Evolutionary conservation across 2,797 vertebrate species (phyloP).

Genomic region (Sebastes melanostomus): DNA sequence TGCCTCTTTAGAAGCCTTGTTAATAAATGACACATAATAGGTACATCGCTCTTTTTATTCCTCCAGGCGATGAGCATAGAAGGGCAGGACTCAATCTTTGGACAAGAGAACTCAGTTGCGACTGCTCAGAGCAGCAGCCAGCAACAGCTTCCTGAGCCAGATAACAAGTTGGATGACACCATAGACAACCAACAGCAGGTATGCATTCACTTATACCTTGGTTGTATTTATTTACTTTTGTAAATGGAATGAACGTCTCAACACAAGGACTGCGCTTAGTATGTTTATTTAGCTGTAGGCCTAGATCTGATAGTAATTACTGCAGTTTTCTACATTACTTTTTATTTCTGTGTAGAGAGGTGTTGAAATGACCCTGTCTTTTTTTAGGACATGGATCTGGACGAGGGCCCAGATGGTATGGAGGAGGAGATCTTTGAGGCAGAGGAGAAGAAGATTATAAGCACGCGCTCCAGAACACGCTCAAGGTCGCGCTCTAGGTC

Average conservation of each 20-base stretch:
- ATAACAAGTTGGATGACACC: slow-evolving; percentile 91
- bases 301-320: background rate
- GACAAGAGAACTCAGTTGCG: slow-evolving; percentile 88
- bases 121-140: slow-evolving; percentile 91
- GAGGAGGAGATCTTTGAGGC: slow-evolving; percentile 94
- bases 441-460: slow-evolving; percentile 91
- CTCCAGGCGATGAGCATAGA: slow-evolving; percentile 88
- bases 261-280: background rate
- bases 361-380: background rate
- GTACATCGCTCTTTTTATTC: background rate
- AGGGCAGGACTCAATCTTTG: slow-evolving; percentile 91
- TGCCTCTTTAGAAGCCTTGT: background rate
- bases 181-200: slow-evolving; percentile 98
- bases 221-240: background rate
- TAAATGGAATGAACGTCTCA: background rate
- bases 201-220: slow-evolving; percentile 13
- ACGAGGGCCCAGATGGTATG: slow-evolving; percentile 92
- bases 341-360: background rate
- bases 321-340: background rate
- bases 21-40: background rate
- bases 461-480: slow-evolving; percentile 90
- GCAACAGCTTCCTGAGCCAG: slow-evolving; percentile 88
- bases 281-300: background rate
- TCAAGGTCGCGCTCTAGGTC: slow-evolving; percentile 97
- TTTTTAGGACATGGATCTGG: slow-evolving; percentile 96